phyloP scores from a whole-genome alignment of 30 jellyfish, hydroid and myxozoan genomes.

The Sanderia malayensis region DNA sequence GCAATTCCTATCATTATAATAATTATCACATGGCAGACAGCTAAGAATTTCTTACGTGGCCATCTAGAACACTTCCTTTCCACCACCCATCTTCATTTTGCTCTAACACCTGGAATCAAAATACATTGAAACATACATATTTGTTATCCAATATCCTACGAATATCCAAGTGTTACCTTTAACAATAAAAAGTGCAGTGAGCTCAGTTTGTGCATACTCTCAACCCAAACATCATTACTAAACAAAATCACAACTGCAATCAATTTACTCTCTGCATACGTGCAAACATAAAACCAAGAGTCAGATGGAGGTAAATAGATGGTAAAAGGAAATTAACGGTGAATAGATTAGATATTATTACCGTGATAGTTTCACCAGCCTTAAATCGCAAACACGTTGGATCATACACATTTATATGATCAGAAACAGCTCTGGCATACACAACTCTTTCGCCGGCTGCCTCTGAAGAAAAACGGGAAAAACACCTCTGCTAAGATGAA shows the following conservation, averaged over 20 bases:
- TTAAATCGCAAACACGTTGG: conserved; percentile 55
- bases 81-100: conserved; percentile 84
- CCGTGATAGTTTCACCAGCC: conserved; percentile 87
- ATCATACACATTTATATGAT: conserved; percentile 70
- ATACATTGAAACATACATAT: too few species aligned
- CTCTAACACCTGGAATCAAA: conserved; percentile 59
- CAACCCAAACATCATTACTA: too few species aligned
- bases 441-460: conserved; percentile 84
- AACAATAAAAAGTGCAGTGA: too few species aligned
- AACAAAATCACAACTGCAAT: too few species aligned
- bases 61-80: conserved; percentile 74
- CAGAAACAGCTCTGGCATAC: conserved; percentile 74
- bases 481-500: too few species aligned
- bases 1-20: too few species aligned
- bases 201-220: too few species aligned
- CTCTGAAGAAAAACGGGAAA: conserved; percentile 31
- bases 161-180: too few species aligned
- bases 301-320: neutral
- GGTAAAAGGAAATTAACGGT: neutral
- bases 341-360: neutral
- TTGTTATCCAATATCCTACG: too few species aligned
- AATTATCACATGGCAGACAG: neutral
- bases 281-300: too few species aligned
- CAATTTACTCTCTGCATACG: too few species aligned
- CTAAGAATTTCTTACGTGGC: conserved; percentile 30